These are phyloP conservation scores for Ectropis crepuscularia DNA, from an alignment of 2,888 invertebrate genomes.

Conservation along the genomic window DNA sequence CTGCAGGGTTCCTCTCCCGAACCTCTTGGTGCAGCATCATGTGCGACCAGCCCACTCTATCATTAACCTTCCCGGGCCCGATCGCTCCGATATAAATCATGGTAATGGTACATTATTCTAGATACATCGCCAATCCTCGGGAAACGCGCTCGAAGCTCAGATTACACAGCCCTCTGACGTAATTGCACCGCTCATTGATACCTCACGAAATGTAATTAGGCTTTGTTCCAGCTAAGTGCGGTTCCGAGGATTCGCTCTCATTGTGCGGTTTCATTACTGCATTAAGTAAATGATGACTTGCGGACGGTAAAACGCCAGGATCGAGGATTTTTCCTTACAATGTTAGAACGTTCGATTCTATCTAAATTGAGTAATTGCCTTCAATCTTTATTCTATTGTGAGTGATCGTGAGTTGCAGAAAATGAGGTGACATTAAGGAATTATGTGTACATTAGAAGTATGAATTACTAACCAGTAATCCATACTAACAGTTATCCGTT, in stretches of 20 bases:
- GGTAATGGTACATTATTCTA: constrained; percentile 82
- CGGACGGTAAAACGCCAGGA: constrained; percentile 42
- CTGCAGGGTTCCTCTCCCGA: constrained; percentile 55
- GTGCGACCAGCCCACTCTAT: constrained; percentile 68
- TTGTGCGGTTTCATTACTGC: constrained; percentile 68
- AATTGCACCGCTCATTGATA: constrained; percentile 81
- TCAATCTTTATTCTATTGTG: not conserved
- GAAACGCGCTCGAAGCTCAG: constrained; percentile 73
- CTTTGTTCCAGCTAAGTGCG: constrained; percentile 73
- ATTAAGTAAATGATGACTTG: constrained; percentile 69
- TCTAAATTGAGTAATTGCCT: constrained; percentile 42
- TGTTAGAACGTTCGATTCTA: constrained; percentile 37
- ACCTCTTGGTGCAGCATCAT: constrained; percentile 62
- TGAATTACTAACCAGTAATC: no score
- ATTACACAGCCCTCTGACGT: constrained; percentile 76
- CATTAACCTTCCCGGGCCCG: constrained; percentile 75
- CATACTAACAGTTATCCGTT: no score
- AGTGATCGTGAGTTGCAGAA: not conserved
- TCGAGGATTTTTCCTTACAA: constrained; percentile 39
- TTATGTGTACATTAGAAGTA: no score
- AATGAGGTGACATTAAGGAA: not conserved
- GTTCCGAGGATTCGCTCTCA: constrained; percentile 62
- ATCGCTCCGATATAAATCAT: constrained; percentile 81
- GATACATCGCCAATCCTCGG: constrained; percentile 76
- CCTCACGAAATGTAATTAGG: constrained; percentile 80